Base-by-base conservation (phyloP, 1,140 invertebrate species). In the Drosophila pruinosa region DNA sequence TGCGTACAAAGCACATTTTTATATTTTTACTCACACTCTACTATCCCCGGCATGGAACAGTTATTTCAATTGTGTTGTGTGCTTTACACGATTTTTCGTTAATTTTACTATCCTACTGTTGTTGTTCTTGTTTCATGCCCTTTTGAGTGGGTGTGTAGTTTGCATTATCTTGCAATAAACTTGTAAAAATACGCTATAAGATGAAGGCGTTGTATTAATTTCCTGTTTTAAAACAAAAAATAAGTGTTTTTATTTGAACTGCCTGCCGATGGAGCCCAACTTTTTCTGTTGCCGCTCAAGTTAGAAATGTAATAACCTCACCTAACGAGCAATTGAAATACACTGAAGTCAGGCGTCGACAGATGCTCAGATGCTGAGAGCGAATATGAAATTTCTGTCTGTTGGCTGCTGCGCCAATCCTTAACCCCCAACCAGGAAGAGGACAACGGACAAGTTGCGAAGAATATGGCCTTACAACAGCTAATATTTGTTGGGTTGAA, bases 1-100 rank as follows among this genome's bases (percentile, higher is more conserved):
- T 62, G 71, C 57, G 54, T 72, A 75, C 75, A 56, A 80, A 80
- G 78, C 78, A 80, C 78, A 80, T 80, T 78, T 79, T 69, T 75
- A 54, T 57, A 28, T 34, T 45, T 45, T 48, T 39, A 53, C 61
- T 68, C 79, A 81, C 74, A 75, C 79, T 70, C 28, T 50, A 22
- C 45, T 73, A 39, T 62, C 28, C 22, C 54, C 48, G 72, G 65
- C 69, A 45, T 36, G 57, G 53, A 88, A 88, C 82, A 68, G 82
- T 88, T 88, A 88, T 74, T 88, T 86, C 47, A 31, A 31, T 57
- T 71, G 24, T 64, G 59, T 57, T 65, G 52, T 71, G 17, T 59
- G 67, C 58, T 58, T 83, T 75, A 53, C 75, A 83, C 79, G 56
- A 68, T 47, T 58, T 68, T 68, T 58, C 56, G 52, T 73, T 64